A percentile compares a stretch with the other conserved stretches of the same genome.
Evolutionary conservation across 1,140 invertebrate genomes (phyloP).

Genomic region (Propsilocerus akamusi): DNA sequence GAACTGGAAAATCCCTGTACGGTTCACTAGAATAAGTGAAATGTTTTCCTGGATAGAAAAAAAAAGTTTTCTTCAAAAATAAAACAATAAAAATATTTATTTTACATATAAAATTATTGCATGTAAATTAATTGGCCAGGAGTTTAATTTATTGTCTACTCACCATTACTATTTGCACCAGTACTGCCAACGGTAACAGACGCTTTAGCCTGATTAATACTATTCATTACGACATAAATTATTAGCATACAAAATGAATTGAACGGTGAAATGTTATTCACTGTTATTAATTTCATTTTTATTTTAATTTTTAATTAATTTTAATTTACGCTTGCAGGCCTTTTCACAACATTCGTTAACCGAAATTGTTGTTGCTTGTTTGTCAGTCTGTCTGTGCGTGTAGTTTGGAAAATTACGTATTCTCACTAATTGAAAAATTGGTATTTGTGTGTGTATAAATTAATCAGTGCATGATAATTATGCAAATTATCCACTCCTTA

Average conservation of each 20-base stretch:
- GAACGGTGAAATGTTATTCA: not conserved
- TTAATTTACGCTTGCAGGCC: not conserved
- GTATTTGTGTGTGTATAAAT: not conserved
- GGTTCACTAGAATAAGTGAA: no score
- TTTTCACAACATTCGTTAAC: not conserved
- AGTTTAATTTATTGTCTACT: not conserved
- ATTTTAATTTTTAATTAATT: not conserved
- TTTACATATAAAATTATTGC: no score
- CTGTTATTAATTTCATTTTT: not conserved
- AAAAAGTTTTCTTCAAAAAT: no score
- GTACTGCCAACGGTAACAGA: not conserved
- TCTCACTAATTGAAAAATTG: not conserved
- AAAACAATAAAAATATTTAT: no score
- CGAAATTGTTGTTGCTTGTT: no score
- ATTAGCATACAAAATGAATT: not conserved
- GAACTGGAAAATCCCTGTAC: no score
- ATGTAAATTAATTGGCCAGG: no score
- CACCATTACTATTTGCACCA: not conserved
- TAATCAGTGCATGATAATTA: slow-evolving; percentile 1
- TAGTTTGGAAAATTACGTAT: not conserved
- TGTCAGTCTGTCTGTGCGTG: no score
- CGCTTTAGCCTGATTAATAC: not conserved
- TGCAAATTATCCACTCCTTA: not conserved
- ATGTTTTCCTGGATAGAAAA: no score
- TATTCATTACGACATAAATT: not conserved